These are phyloP conservation scores for Xenopus borealis DNA, from an alignment of 2,113 vertebrate genomes.

Conservation along the genomic window DNA sequence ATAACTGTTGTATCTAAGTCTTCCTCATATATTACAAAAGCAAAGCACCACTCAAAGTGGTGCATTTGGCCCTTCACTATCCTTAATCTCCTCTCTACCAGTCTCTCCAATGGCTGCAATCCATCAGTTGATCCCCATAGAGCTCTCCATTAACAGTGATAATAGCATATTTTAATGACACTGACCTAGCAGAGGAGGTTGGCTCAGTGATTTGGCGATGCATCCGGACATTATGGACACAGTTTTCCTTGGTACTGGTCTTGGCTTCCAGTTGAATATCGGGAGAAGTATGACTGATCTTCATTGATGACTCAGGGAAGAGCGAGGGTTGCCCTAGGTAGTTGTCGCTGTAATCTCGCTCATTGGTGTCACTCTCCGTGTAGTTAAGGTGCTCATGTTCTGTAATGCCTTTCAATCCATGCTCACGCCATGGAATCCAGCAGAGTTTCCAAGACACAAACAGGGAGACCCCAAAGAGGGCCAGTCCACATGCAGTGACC, in stretches of 20 bases:
- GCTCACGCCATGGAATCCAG: constrained; percentile 97
- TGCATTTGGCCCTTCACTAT: too few species aligned
- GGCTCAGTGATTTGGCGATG: constrained; percentile 90
- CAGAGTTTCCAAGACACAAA: constrained; percentile 99
- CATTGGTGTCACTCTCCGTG: constrained; percentile 79
- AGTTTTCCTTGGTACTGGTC: constrained; percentile 73
- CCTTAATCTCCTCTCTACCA: too few species aligned
- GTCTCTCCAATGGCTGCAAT: too few species aligned
- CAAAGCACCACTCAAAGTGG: too few species aligned
- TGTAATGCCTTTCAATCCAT: constrained; percentile 78
- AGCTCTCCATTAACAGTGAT: too few species aligned
- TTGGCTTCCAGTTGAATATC: constrained; percentile 86
- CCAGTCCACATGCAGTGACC: constrained; percentile 94
- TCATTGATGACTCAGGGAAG: constrained; percentile 89
- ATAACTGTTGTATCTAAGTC: too few species aligned
- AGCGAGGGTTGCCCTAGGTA: constrained; percentile 75
- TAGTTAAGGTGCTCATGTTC: constrained; percentile 84
- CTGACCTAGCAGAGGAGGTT: constrained; percentile 78
- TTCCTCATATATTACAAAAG: too few species aligned
- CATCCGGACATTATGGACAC: constrained; percentile 74
- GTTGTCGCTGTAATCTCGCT: constrained; percentile 81
- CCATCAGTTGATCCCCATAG: too few species aligned
- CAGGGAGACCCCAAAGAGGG: constrained; percentile 93
- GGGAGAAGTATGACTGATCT: constrained; percentile 96
- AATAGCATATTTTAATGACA: constrained; percentile 39